These are phyloP conservation scores for Eciton burchellii DNA, from an alignment of 1,140 invertebrate genomes.

Conservation along the genomic window DNA sequence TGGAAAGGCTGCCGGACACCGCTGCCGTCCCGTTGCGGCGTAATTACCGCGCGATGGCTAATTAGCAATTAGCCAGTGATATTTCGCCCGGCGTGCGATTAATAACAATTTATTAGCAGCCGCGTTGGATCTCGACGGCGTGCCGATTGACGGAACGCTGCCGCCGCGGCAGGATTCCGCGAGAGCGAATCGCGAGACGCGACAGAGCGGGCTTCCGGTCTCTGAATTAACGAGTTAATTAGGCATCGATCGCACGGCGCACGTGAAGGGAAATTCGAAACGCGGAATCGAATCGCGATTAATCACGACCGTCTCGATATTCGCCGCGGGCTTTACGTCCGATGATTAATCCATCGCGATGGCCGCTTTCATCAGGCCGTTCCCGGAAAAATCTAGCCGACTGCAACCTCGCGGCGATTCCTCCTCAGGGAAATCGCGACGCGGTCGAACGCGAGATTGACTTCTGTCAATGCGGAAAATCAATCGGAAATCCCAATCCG, in stretches of 20 bases:
- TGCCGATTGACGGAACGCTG: too few species aligned
- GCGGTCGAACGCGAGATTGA: too few species aligned
- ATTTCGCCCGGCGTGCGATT: constrained; percentile 46
- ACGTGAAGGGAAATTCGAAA: constrained; percentile 10
- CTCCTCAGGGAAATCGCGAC: too few species aligned
- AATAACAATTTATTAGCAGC: constrained; percentile 54
- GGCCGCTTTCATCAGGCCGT: too few species aligned
- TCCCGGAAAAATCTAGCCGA: constrained; percentile 9
- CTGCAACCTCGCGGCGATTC: not conserved
- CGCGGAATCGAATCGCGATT: too few species aligned
- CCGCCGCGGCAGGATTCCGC: not conserved
- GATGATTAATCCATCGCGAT: too few species aligned
- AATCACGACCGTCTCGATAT: constrained; percentile 73
- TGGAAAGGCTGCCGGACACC: constrained; percentile 18
- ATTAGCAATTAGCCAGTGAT: constrained; percentile 55
- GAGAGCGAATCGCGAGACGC: not conserved
- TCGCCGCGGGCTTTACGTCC: constrained; percentile 75
- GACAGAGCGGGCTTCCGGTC: too few species aligned
- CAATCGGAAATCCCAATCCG: too few species aligned
- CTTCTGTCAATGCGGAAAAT: too few species aligned
- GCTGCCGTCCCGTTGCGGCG: constrained; percentile 7
- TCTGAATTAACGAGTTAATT: too few species aligned
- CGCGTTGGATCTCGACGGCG: not conserved
- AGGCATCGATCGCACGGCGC: not conserved
- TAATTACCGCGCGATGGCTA: constrained; percentile 41